Conservation (phyloP, 2,797 vertebrate genomes). For the Coregonus suidteri region DNA sequence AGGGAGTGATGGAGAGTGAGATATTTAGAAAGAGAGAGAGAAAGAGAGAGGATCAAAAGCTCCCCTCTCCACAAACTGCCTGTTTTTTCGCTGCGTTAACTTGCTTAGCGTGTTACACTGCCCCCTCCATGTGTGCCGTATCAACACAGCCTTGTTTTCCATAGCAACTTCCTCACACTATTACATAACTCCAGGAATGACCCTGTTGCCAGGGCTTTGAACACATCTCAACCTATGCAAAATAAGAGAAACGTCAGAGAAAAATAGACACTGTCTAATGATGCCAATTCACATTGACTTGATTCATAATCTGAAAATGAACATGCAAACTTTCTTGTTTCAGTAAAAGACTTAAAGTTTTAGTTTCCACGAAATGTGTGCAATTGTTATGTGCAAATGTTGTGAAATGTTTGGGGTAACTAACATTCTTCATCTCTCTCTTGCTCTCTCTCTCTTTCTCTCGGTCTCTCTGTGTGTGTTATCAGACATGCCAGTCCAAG, state of each 20-base stretch:
- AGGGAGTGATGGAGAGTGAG: neutral
- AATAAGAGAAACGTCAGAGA: conserved; percentile 16
- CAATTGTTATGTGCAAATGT: no score
- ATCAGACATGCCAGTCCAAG: conserved; percentile 90
- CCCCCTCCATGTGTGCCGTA: conserved; percentile 12
- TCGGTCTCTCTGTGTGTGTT: conserved; percentile 17
- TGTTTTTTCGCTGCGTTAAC: conserved; percentile 19
- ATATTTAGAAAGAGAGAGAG: neutral
- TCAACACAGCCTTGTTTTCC: conserved; percentile 26
- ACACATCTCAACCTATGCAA: conserved; percentile 7
- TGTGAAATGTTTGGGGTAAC: no score
- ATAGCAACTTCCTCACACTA: conserved; percentile 24
- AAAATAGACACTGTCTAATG: conserved; percentile 1
- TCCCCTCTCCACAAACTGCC: conserved; percentile 8
- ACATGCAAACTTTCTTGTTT: neutral
- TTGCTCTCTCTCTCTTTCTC: neutral
- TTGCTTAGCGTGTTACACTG: conserved; percentile 31
- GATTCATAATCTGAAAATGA: neutral
- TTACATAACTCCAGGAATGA: conserved; percentile 22
- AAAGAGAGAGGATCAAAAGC: conserved; percentile 20
- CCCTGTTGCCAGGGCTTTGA: conserved; percentile 25
- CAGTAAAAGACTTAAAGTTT: no score
- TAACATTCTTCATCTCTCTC: neutral
- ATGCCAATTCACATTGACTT: neutral
- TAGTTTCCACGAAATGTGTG: no score